These are phyloP conservation scores for Hylomyscus alleni DNA, from an alignment of 2,797 vertebrate genomes.

Conservation along the genomic window DNA sequence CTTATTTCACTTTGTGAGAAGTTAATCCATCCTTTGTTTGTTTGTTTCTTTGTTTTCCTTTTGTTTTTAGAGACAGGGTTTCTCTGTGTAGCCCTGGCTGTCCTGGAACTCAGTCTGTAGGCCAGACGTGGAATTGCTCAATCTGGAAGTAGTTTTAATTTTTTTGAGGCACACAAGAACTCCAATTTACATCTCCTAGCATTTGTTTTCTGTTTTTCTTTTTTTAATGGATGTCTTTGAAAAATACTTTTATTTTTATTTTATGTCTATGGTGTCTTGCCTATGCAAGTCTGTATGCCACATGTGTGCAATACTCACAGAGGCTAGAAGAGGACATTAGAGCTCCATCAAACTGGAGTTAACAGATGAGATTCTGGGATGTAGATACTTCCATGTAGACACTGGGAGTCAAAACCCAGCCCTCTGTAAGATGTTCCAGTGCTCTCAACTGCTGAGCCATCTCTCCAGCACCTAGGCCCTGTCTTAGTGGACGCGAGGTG, in stretches of 20 bases:
- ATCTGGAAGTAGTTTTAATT: not conserved
- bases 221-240: not conserved
- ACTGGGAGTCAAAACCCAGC: not conserved
- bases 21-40: not conserved
- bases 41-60: not conserved
- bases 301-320: not conserved
- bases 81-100: not conserved
- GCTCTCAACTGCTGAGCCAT: no score
- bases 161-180: not conserved
- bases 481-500: not conserved
- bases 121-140: not conserved
- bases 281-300: not conserved
- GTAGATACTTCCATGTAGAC: not conserved
- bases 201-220: slow-evolving; percentile 14
- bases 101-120: not conserved
- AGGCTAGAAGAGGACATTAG: not conserved
- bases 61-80: not conserved
- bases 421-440: not conserved
- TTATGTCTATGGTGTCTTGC: not conserved
- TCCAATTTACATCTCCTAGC: not conserved
- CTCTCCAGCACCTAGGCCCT: not conserved
- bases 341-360: not conserved
- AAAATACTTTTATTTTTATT: not conserved
- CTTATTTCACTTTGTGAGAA: not conserved
- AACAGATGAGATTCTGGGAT: not conserved